Conservation (phyloP, 2,888 invertebrate genomes). For the Synergus itoensis region DNA sequence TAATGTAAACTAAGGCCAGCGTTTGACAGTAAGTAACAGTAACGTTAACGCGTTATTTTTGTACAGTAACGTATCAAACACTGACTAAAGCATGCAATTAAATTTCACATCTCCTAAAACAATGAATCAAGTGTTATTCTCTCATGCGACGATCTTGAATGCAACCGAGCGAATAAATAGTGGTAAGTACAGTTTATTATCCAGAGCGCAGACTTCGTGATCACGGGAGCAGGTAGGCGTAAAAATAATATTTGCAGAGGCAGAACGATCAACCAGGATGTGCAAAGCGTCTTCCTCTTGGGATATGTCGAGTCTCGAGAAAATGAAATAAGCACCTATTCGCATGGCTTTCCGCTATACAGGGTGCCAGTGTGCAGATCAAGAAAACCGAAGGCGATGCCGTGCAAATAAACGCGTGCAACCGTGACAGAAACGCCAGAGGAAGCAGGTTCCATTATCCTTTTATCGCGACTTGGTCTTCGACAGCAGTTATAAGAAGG, state of each 20-base stretch:
- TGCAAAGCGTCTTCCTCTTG: slow-evolving; percentile 47
- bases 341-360: slow-evolving; percentile 52
- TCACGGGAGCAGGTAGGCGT: slow-evolving; percentile 51
- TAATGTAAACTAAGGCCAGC: too few species aligned
- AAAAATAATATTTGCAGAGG: slow-evolving; percentile 49
- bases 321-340: slow-evolving; percentile 57
- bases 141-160: slow-evolving; percentile 6
- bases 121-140: slow-evolving; percentile 7
- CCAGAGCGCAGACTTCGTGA: slow-evolving; percentile 37
- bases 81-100: not conserved
- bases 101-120: not conserved
- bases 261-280: slow-evolving; percentile 47
- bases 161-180: slow-evolving; percentile 21
- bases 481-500: slow-evolving; percentile 6
- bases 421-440: slow-evolving; percentile 56
- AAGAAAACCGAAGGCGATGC: slow-evolving; percentile 53
- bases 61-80: too few species aligned
- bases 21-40: too few species aligned
- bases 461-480: slow-evolving; percentile 54
- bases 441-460: slow-evolving; percentile 56
- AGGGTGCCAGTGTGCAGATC: slow-evolving; percentile 48
- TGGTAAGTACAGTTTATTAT: slow-evolving; percentile 30
- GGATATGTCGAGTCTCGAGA: slow-evolving; percentile 51
- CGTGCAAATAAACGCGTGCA: slow-evolving; percentile 56
- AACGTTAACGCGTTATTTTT: too few species aligned